These are phyloP conservation scores for Tenthredo mesomela DNA, from an alignment of 2,888 invertebrate species.

Conservation along the genomic window DNA sequence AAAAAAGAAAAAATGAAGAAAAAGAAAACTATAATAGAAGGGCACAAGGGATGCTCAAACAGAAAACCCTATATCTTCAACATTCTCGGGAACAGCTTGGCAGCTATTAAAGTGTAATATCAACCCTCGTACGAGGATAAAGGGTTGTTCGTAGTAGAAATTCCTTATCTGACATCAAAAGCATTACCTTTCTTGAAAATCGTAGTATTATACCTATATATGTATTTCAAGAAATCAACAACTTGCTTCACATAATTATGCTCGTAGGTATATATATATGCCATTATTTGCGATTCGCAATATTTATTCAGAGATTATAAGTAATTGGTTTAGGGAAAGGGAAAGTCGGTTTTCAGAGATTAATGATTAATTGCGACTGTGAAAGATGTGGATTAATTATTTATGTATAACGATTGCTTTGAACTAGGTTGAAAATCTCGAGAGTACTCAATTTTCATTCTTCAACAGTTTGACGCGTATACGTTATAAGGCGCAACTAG, in stretches of 20 bases:
- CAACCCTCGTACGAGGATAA: not conserved
- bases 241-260: not conserved
- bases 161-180: not conserved
- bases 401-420: not conserved
- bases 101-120: constrained; percentile 18
- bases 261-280: too few species aligned
- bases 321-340: too few species aligned
- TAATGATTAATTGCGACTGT: too few species aligned
- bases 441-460: not conserved
- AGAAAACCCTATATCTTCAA: not conserved
- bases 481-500: too few species aligned
- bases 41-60: not conserved
- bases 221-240: not conserved
- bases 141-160: not conserved
- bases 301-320: too few species aligned
- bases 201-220: too few species aligned
- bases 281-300: not conserved
- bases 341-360: too few species aligned
- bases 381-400: too few species aligned
- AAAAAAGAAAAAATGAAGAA: not conserved
- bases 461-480: not conserved
- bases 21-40: not conserved
- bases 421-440: not conserved
- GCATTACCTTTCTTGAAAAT: not conserved
- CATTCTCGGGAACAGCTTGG: not conserved